These are phyloP conservation scores for Apoda limacodes DNA, from an alignment of 2,888 invertebrate genomes.

Conservation along the genomic window DNA sequence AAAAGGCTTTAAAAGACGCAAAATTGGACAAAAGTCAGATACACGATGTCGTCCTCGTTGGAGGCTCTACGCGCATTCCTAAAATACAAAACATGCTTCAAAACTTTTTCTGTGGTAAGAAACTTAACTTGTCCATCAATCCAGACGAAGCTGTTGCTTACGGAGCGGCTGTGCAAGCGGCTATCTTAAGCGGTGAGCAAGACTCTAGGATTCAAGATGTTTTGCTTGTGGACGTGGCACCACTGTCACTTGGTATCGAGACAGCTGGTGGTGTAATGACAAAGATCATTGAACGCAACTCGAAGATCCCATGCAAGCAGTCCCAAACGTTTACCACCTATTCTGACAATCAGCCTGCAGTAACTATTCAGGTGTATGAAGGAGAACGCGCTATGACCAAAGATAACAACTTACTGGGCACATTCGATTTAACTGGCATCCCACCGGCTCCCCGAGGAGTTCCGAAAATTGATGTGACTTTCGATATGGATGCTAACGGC, in stretches of 20 bases:
- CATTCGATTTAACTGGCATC: conserved; percentile 75
- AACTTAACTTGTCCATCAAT: conserved; percentile 75
- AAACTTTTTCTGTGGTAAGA: conserved; percentile 76
- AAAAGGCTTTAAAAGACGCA: conserved; percentile 77
- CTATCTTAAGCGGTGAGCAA: conserved; percentile 74
- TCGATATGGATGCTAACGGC: conserved; percentile 83
- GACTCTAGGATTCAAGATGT: conserved; percentile 75
- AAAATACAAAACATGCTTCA: conserved; percentile 77
- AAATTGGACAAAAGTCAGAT: conserved; percentile 77
- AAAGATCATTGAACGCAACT: conserved; percentile 75
- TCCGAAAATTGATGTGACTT: conserved; percentile 78
- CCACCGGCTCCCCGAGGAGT: conserved; percentile 78
- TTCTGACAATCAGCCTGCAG: conserved; percentile 78
- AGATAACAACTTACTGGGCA: conserved; percentile 74
- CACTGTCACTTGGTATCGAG: conserved; percentile 75
- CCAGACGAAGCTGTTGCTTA: conserved; percentile 82
- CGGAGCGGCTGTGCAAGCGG: conserved; percentile 76
- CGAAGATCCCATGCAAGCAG: conserved; percentile 73
- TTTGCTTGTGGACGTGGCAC: conserved; percentile 61
- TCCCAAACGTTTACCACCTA: conserved; percentile 78
- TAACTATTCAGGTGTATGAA: conserved; percentile 75
- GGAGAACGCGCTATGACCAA: conserved; percentile 79
- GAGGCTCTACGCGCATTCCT: conserved; percentile 80
- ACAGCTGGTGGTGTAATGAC: conserved; percentile 80
- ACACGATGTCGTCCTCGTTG: conserved; percentile 80